Base-by-base conservation (phyloP, 2,888 invertebrate species). In the Frankliniella intonsa region DNA sequence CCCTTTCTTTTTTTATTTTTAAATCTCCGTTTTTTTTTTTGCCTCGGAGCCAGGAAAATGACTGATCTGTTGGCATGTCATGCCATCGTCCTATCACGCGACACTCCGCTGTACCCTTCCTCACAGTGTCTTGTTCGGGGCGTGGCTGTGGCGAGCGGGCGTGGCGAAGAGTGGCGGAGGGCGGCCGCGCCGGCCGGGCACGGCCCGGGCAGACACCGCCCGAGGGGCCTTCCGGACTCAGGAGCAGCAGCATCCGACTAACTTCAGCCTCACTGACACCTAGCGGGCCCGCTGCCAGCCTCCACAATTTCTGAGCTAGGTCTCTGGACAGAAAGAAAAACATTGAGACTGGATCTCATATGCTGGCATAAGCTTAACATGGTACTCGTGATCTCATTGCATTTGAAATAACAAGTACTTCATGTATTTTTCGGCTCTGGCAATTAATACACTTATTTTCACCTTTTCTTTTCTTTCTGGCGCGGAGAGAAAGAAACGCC, bases 171-270 rank as follows among this genome's bases (percentile, higher is more conserved):
- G 51, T 55, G 65, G 65, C 65, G 65, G 10, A n/a, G 65, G 19
- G 65, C 14, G 51, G 51, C 51, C 51, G 51, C 51, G 51, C 51
- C 51, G 51, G 55, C 55, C 19, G 55, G n/a, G n/a, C 38, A 1
- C 55, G 55, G 55, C 17, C 17, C 55, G 55, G 55, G 17, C 55
- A 55, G 55, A 12, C 55, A 76, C 25, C 69, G 69, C 69, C 69
- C 69, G 8, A 76, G 69, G 69, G 69, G 69, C 69, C 69, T 76
- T 76, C 69, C 69, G 69, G 69, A 25, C 69, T 17, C 62, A n/a
- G 62, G 19, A 62, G 62, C 55, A 17, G 55, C 55, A 55, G 55
- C 55, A 55, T 12, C 55, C 14, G 38, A 38, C 38, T 38, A 38
- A 38, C 38, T 38, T 38, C 38, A 38, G 38, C 38, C 38, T 38